Evolutionary conservation across 2,888 invertebrate genomes (phyloP).

Genomic region (Apodemia zela): DNA sequence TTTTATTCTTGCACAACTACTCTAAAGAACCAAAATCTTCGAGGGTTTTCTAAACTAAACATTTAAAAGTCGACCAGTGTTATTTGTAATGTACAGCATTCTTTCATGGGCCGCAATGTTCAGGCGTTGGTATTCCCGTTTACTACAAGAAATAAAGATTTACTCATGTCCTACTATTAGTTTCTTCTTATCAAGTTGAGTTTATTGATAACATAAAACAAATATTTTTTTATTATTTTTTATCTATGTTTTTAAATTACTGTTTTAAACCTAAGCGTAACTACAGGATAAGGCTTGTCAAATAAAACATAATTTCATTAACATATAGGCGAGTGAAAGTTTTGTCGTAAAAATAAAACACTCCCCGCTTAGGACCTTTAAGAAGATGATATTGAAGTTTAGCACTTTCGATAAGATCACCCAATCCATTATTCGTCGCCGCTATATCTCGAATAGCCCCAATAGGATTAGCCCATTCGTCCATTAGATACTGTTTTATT

Average conservation of each 20-base stretch:
- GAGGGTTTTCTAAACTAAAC: no score
- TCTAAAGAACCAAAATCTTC: no score
- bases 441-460: slow-evolving; percentile 56
- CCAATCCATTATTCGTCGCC: slow-evolving; percentile 61
- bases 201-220: no score
- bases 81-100: no score
- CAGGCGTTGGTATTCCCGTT: no score
- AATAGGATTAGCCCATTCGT: slow-evolving; percentile 55
- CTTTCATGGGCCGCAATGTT: no score
- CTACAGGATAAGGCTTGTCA: background rate
- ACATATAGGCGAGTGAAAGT: slow-evolving; percentile 17
- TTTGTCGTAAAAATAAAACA: slow-evolving; percentile 21
- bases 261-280: background rate
- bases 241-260: background rate
- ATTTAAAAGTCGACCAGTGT: no score
- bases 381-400: slow-evolving; percentile 42
- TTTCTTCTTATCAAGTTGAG: no score
- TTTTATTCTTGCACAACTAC: no score
- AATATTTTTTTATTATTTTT: no score
- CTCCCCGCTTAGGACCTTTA: background rate
- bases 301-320: slow-evolving; percentile 13
- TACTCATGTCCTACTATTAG: no score
- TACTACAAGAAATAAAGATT: no score
- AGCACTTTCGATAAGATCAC: slow-evolving; percentile 50
- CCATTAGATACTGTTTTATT: slow-evolving; percentile 65